Base-by-base conservation (phyloP, 2,797 vertebrate genomes). In the Potorous gilbertii region DNA sequence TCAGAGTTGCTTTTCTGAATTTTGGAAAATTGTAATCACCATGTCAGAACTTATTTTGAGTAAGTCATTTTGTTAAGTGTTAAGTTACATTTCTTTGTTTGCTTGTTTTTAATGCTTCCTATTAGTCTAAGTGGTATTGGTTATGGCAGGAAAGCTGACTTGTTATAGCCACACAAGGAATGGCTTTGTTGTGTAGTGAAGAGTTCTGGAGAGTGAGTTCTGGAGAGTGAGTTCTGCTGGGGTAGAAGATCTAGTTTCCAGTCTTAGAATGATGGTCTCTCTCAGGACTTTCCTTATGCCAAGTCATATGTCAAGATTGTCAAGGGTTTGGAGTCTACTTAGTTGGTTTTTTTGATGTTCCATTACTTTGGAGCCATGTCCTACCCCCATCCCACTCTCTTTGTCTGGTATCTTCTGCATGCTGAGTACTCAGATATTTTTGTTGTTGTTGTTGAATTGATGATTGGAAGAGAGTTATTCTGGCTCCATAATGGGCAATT, bases 11-110 rank as follows among this genome's bases (percentile, higher is more conserved):
- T 8, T 8, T 1, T 8, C 59, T 59, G 5, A 40, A 8, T 52
- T n/a, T 0, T 31, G 10, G 4, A 6, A 56, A 55, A n/a, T 27
- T 9, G 27, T 0, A 0, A 11, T 54, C 55, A 2, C 46, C 95
- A 97, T 95, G 97, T 94, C 98, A 1, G 97, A 98, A n/a, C 95
- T 97, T 10, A 96, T 97, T 62, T 5, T 97, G 93, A 96, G 97
- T 98, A 54, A 97, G 96, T 87, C 8, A 87, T 50, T 46, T 87
- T 74, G 1, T 74, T 74, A 62, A 34, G 40, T 96, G 5, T 29
- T 31, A 14, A 1, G 3, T 10, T 6, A 8, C 52, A 52, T 27
- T 90, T n/a, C 40, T 56, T 0, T 31, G 3, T 27, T 40, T 81
- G 18, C 74, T 81, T 46, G 21, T 87, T 87, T 74, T 87, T 87